phyloP scores from a whole-genome alignment of 2,113 vertebrate species.

The Tragelaphus buxtoni region DNA sequence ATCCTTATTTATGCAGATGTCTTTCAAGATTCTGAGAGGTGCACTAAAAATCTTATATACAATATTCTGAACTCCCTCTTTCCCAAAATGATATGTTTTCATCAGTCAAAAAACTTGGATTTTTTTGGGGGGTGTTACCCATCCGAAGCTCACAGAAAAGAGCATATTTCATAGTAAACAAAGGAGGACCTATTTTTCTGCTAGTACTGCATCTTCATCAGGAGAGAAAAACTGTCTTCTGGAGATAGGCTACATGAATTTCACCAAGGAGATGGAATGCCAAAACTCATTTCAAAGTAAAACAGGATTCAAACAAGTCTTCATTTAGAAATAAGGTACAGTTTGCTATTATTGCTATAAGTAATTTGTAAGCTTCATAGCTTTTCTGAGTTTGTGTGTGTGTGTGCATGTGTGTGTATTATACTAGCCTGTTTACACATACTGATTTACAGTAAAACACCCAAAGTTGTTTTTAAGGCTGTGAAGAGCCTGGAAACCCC shows the following conservation, averaged over 20 bases:
- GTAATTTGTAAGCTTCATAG: background rate
- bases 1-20: background rate
- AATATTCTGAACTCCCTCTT: background rate
- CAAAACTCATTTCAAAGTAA: background rate
- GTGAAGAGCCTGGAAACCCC: background rate
- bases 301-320: background rate
- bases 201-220: background rate
- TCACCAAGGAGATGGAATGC: background rate
- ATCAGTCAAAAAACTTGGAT: background rate
- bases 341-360: background rate
- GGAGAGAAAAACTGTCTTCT: background rate
- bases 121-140: background rate
- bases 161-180: background rate
- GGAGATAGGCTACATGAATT: background rate
- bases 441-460: background rate
- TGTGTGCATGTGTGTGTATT: background rate
- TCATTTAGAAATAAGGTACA: background rate
- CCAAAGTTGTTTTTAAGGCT: background rate
- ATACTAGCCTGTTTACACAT: background rate
- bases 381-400: background rate
- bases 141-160: background rate
- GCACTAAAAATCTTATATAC: background rate
- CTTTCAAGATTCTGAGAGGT: background rate
- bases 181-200: background rate
- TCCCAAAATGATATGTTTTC: background rate